These are phyloP conservation scores for Atlantisia rogersi DNA, from an alignment of 2,113 vertebrate genomes.

Conservation along the genomic window DNA sequence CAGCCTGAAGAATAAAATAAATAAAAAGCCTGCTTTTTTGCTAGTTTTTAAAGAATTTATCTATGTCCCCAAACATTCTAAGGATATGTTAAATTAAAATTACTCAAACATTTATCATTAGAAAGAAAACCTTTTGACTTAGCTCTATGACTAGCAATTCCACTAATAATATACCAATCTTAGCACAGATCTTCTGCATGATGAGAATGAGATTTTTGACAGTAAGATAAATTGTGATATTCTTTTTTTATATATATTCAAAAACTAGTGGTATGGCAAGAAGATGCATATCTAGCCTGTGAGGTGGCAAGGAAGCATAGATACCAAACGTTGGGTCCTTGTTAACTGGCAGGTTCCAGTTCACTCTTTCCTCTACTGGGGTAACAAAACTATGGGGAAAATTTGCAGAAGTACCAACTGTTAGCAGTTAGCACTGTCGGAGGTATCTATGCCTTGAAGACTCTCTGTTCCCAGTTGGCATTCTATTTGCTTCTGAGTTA, in stretches of 20 bases:
- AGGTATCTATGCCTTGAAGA: neutral
- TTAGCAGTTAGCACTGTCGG: neutral
- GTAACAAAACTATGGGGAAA: neutral
- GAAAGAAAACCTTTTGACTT: neutral
- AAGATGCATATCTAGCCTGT: neutral
- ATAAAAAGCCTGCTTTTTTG: neutral
- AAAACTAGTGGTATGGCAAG: neutral
- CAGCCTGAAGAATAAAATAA: neutral
- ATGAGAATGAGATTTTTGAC: neutral
- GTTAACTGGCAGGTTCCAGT: neutral
- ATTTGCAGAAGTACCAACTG: neutral
- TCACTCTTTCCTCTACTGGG: neutral
- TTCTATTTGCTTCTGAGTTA: conserved; percentile 41
- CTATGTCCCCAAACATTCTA: neutral
- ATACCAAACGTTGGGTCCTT: neutral
- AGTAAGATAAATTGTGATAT: neutral
- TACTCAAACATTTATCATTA: neutral
- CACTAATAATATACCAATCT: neutral
- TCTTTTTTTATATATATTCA: neutral
- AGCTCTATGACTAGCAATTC: neutral
- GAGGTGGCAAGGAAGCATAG: neutral
- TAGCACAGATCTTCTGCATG: neutral
- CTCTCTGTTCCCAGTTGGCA: neutral
- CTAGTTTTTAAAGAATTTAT: neutral
- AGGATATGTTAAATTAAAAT: neutral